These are phyloP conservation scores for Tupaia tana DNA, from an alignment of 2,113 vertebrate species.

Conservation along the genomic window DNA sequence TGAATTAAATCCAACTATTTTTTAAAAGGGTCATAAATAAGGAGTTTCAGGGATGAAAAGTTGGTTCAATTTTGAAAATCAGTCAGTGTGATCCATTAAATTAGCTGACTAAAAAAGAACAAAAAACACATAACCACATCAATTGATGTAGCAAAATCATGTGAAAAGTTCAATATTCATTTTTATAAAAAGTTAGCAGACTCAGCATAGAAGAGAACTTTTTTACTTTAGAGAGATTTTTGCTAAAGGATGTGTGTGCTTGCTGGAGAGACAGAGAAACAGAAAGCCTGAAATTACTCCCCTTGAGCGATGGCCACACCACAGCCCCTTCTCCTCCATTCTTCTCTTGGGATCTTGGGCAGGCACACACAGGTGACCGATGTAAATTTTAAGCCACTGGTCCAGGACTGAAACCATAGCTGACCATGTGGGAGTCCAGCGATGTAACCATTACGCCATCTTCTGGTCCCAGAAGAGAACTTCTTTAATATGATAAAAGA, in stretches of 20 bases:
- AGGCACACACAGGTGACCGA: too few species aligned
- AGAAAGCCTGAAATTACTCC: too few species aligned
- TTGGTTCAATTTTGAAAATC: slow-evolving; percentile 30
- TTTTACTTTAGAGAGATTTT: too few species aligned
- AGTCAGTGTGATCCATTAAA: background rate
- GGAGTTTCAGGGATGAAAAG: background rate
- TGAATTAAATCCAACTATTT: background rate
- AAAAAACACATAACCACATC: background rate
- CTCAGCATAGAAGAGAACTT: background rate
- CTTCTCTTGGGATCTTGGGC: too few species aligned
- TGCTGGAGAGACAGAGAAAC: too few species aligned
- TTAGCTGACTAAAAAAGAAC: background rate
- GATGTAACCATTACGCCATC: too few species aligned
- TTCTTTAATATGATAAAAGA: background rate
- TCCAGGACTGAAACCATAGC: too few species aligned
- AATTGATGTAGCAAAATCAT: background rate
- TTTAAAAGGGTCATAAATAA: background rate
- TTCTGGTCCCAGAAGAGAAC: background rate
- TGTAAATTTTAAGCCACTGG: too few species aligned
- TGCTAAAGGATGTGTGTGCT: too few species aligned
- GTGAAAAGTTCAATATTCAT: background rate
- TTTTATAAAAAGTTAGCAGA: slow-evolving; percentile 21
- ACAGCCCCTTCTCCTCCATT: too few species aligned
- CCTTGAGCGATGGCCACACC: too few species aligned
- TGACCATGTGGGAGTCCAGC: too few species aligned